Percentiles rank a stretch among this genome's conserved stretches.
Conservation (phyloP, 2,888 invertebrate species). For the Stenchaetothrips biformis region DNA sequence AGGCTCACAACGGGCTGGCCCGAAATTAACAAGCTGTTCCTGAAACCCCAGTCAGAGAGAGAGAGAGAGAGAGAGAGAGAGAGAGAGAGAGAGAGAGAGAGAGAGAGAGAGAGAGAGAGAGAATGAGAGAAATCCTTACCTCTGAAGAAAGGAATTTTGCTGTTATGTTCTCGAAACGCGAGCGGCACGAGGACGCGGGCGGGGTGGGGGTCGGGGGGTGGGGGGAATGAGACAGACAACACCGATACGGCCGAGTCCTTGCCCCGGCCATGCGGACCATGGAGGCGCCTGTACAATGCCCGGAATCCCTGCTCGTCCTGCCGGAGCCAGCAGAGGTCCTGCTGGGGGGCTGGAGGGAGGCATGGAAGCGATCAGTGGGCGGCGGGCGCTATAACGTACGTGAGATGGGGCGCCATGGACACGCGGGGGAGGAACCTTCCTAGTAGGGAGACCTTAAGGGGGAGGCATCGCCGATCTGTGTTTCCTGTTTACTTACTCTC, state of each 20-base stretch:
- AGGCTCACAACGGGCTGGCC: not conserved
- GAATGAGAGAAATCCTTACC: not conserved
- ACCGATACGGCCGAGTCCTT: no score
- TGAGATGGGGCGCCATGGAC: not conserved
- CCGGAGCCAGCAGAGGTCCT: not conserved
- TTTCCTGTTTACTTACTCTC: constrained; percentile 15
- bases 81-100: no score
- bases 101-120: not conserved
- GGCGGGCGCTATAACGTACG: not conserved
- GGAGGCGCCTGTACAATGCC: not conserved
- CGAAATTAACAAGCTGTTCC: not conserved
- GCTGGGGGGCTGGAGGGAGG: no score
- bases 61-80: not conserved
- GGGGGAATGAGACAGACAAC: no score
- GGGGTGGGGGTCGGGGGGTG: no score
- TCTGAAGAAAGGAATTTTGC: no score
- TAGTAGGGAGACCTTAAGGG: not conserved
- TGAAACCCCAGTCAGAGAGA: not conserved
- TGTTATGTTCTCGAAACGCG: no score
- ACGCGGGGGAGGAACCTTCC: not conserved
- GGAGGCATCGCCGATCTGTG: constrained; percentile 9
- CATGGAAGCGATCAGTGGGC: no score
- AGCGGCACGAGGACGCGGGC: no score
- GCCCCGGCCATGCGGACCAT: not conserved
- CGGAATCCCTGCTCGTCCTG: not conserved